Conservation (phyloP, 2,797 vertebrate genomes). For the Premnoplex brunnescens region DNA sequence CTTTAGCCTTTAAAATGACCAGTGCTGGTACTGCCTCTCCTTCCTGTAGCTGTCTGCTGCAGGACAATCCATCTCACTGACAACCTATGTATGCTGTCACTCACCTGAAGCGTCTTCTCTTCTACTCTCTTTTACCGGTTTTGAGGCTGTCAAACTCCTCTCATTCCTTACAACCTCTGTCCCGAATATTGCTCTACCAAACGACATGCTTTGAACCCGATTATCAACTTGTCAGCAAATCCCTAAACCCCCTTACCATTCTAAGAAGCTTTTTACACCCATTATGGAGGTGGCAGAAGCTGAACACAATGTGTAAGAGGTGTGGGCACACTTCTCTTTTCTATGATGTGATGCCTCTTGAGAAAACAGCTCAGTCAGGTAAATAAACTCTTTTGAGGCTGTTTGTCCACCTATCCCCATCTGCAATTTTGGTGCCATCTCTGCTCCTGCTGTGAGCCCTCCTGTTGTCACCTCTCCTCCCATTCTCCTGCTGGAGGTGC, state of each 20-base stretch:
- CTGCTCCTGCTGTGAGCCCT: neutral
- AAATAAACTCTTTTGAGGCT: neutral
- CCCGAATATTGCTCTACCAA: neutral
- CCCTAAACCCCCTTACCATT: neutral
- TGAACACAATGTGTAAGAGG: neutral
- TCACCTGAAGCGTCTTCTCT: neutral
- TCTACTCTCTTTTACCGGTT: neutral
- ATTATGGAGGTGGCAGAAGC: neutral
- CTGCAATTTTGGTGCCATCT: neutral
- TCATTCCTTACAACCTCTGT: neutral
- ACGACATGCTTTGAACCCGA: neutral
- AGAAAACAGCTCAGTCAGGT: neutral
- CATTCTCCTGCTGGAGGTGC: neutral
- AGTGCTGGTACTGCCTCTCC: neutral
- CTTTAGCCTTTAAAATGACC: neutral
- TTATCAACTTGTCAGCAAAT: neutral
- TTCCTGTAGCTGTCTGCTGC: neutral
- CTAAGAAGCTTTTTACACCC: conserved; percentile 5
- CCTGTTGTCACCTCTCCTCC: neutral
- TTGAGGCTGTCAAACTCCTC: neutral
- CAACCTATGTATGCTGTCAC: accelerated
- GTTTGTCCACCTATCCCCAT: neutral
- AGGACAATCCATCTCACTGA: neutral
- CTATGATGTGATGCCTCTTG: accelerated
- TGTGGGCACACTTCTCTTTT: neutral